Conservation (phyloP, 1,140 invertebrate genomes). For the Leptopilina clavipes region DNA sequence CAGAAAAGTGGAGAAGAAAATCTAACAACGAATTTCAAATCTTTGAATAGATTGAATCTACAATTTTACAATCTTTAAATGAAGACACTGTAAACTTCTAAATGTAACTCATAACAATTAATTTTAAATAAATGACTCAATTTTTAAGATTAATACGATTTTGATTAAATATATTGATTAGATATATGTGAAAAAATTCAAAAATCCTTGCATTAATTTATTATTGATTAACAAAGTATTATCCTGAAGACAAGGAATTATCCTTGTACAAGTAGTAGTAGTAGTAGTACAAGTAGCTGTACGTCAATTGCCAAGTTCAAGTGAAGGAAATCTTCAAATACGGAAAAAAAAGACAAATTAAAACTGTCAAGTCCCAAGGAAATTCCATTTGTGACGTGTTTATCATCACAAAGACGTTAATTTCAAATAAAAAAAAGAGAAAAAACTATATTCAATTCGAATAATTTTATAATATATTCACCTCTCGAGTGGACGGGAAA, state of each 20-base stretch:
- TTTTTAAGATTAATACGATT: too few species aligned
- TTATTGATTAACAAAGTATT: background rate
- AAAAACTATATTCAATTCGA: background rate
- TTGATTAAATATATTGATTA: too few species aligned
- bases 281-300: too few species aligned
- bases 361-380: background rate
- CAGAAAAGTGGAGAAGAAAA: slow-evolving; percentile 53
- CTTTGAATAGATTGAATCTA: too few species aligned
- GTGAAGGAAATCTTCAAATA: background rate
- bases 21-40: slow-evolving; percentile 37
- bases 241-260: background rate
- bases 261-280: too few species aligned
- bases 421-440: background rate
- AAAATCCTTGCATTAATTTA: too few species aligned
- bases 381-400: slow-evolving; percentile 5
- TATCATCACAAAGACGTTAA: background rate
- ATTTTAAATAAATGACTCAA: too few species aligned
- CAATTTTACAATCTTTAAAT: too few species aligned
- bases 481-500: background rate
- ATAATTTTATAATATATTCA: slow-evolving; percentile 14
- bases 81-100: too few species aligned
- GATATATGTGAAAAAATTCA: too few species aligned
- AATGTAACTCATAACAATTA: too few species aligned
- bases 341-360: background rate
- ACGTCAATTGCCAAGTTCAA: too few species aligned